Evolutionary conservation across 2,888 invertebrate genomes (phyloP), one percentile per base, ranked within the genome.

Genomic region (Caenorhabditis becei): DNA sequence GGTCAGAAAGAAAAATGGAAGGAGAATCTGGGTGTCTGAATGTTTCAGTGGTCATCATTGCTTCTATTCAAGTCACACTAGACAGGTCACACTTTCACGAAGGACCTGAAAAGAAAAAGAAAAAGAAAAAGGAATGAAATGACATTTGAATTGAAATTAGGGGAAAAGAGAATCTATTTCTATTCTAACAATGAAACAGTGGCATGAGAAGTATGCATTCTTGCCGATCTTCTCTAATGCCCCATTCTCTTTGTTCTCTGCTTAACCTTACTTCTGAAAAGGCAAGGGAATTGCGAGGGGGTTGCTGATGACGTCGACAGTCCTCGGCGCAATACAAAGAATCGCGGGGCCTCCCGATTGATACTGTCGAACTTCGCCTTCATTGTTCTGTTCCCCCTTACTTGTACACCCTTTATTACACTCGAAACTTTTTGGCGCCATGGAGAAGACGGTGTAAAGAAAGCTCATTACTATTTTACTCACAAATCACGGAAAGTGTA

Each of bases 351-450:
- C 61, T 51, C 49, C 47, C 58, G 35, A 58, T 49, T 74, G 75
- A 75, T 75, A 75, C 66, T 58, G 65, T 75, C 65, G 75, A 75
- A 75, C 75, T 75, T 75, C 61, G 66, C 24, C 28, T 58, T 61
- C 32, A 61, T 75, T 75, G 75, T 66, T 75, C 66, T 51, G 61
- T 75, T 75, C 59, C 16, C 59, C 24, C 37, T 61, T 71, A 65
- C 72, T 66, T 54, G 66, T 66, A 75, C 61, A 54, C 20, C 74
- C 56, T 71, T 71, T 53, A 47, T 61, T 61, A 61, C 61, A 61
- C 44, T 18, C 8, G 8, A 23, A 41, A 59, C 41, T 35, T 41
- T 58, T 41, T 37, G 59, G 37, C 58, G 37, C 47, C 23, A 20
- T 24, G 28, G 32, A 59, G 18, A 20, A 47, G 3, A 47, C 5